Percentiles rank a stretch among this genome's conserved stretches.
Evolutionary conservation across 2,888 invertebrate species (phyloP).

Genomic region (Platynereis dumerilii): DNA sequence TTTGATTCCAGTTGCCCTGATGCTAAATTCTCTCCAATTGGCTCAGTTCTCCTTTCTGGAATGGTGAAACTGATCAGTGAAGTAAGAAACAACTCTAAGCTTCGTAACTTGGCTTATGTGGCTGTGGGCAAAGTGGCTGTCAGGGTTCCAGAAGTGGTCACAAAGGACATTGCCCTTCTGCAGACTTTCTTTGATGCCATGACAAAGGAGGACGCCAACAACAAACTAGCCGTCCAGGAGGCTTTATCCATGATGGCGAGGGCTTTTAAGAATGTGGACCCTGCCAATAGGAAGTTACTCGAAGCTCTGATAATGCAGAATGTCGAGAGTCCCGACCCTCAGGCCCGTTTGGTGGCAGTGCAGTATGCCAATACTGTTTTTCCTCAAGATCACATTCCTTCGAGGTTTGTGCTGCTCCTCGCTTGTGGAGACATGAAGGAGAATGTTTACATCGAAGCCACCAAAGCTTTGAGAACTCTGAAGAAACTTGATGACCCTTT

Average conservation of each 20-base stretch:
- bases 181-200: conserved; percentile 65
- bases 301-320: conserved; percentile 76
- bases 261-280: conserved; percentile 67
- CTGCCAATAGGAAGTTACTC: conserved; percentile 64
- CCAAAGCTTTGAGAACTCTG: conserved; percentile 77
- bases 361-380: conserved; percentile 83
- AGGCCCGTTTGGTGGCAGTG: conserved; percentile 83
- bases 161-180: conserved; percentile 72
- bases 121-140: conserved; percentile 74
- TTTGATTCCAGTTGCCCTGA: conserved; percentile 67
- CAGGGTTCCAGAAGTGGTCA: conserved; percentile 69
- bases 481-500: conserved; percentile 16
- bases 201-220: conserved; percentile 56
- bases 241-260: conserved; percentile 74
- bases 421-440: conserved; percentile 85
- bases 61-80: conserved; percentile 76
- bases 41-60: conserved; percentile 75
- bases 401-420: conserved; percentile 80
- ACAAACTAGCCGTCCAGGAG: conserved; percentile 71
- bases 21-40: conserved; percentile 71
- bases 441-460: conserved; percentile 77
- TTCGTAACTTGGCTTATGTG: conserved; percentile 75
- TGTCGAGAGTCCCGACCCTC: conserved; percentile 76
- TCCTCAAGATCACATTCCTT: conserved; percentile 80
- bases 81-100: conserved; percentile 63